These are phyloP conservation scores for Drosophila ohnishii DNA, from an alignment of 1,140 invertebrate species.

Conservation along the genomic window DNA sequence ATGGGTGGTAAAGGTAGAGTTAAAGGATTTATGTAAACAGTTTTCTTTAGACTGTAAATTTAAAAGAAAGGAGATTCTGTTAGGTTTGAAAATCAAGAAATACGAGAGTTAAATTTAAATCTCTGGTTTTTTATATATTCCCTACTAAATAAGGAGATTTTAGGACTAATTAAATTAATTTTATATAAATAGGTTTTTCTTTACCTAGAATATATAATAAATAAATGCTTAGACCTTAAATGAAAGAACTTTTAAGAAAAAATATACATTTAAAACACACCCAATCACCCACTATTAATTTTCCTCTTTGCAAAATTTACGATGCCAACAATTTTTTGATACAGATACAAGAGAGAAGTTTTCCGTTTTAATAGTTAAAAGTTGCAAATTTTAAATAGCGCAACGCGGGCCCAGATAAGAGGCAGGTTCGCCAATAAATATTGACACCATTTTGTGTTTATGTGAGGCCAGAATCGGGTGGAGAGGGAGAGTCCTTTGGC, in stretches of 20 bases:
- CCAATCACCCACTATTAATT: constrained; percentile 33
- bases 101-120: not conserved
- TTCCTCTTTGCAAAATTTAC: constrained; percentile 56
- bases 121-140: no score
- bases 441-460: constrained; percentile 79
- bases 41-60: not conserved
- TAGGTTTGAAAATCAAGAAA: not conserved
- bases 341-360: constrained; percentile 43
- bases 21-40: not conserved
- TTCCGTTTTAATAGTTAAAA: constrained; percentile 73
- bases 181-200: not conserved
- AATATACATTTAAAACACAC: not conserved
- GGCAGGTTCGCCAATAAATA: constrained; percentile 81
- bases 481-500: constrained; percentile 4
- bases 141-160: not conserved
- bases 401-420: constrained; percentile 64
- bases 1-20: not conserved
- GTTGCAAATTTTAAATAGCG: constrained; percentile 69
- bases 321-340: constrained; percentile 57
- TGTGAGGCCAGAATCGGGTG: constrained; percentile 22
- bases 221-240: not conserved
- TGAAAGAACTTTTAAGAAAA: not conserved
- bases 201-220: not conserved
- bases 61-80: not conserved
- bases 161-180: not conserved